Conservation (phyloP, 1,140 invertebrate species). For the Plectus sambesii region DNA sequence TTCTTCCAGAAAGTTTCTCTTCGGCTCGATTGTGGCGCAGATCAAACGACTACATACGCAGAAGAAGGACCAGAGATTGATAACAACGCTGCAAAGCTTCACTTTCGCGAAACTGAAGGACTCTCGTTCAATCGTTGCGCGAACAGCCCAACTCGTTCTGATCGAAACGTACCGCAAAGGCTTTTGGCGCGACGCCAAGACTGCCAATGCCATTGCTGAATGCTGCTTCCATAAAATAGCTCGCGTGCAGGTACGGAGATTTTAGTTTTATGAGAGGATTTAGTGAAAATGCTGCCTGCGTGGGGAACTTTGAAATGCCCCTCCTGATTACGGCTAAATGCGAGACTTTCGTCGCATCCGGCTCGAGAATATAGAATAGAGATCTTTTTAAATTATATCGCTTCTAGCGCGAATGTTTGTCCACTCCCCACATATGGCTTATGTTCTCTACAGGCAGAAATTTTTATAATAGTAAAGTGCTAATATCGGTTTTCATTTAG, state of each 20-base stretch:
- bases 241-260: slow-evolving; percentile 57
- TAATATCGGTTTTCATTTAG: no score
- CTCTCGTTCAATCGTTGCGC: slow-evolving; percentile 31
- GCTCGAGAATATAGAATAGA: no score
- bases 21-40: slow-evolving; percentile 25
- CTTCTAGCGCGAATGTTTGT: no score
- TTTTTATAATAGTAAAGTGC: no score
- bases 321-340: no score
- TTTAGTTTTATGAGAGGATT: slow-evolving; percentile 15
- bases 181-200: slow-evolving; percentile 93
- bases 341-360: no score
- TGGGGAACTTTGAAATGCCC: no score
- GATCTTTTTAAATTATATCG: no score
- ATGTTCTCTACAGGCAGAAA: no score
- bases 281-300: no score
- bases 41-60: slow-evolving; percentile 15
- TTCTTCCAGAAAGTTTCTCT: slow-evolving; percentile 34
- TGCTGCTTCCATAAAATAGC: slow-evolving; percentile 85
- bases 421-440: no score
- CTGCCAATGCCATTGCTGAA: slow-evolving; percentile 87
- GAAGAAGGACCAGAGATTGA: slow-evolving; percentile 4
- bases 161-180: slow-evolving; percentile 89
- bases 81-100: slow-evolving; percentile 30
- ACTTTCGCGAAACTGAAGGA: slow-evolving; percentile 37
- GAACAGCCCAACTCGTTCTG: slow-evolving; percentile 58